Base-by-base conservation (phyloP, 2,113 vertebrate species). In the Larimichthys polyactis region DNA sequence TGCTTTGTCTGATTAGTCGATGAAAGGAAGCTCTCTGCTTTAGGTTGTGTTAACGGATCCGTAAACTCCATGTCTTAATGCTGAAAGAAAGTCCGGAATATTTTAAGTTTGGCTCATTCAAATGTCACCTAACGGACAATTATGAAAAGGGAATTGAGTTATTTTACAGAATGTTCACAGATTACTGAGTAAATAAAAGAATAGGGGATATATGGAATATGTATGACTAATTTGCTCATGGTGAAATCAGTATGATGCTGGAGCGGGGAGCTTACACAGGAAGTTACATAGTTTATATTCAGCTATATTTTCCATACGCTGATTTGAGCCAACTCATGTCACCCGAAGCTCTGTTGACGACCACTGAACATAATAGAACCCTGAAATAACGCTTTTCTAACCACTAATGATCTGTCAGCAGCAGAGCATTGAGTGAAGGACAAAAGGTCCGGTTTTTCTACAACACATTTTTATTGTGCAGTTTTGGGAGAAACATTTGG, bases 101-200 rank as follows among this genome's bases (percentile, higher is more conserved):
- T 29, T 29, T 12, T 10, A 43, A 27, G 32, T 60, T 27, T 40
- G 32, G 54, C 59, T 32, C 4, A 10, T 43, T 9, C 11, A 20
- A 16, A 68, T n/a, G 24, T 64, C 60, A 43, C 59, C 32, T 27
- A 59, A 79, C 60, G 24, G 24, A 17, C 29, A 27, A 5, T 36
- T 12, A 48, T 5, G 15, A 73, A 69, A 84, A 88, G 84, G 81
- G 75, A 82, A 71, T 8, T 4, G 6, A 40, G 1, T n/a, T 40
- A 49, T 58, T 58, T 12, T 48, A 14, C 48, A 36, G 43, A 27
- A 20, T 22, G 27, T 43, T 58, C 27, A n/a, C 15, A 17, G n/a
- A 40, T 40, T 4, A 16, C 44, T 20, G 16, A 57, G 10, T 11
- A 17, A 55, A 55, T 6, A 32, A 22, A 1, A 62, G 15, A n/a